A percentile compares a stretch with the other conserved stretches of the same genome.
These are phyloP conservation scores for Ectropis grisescens DNA, from an alignment of 1,140 invertebrate genomes.

Conservation along the genomic window DNA sequence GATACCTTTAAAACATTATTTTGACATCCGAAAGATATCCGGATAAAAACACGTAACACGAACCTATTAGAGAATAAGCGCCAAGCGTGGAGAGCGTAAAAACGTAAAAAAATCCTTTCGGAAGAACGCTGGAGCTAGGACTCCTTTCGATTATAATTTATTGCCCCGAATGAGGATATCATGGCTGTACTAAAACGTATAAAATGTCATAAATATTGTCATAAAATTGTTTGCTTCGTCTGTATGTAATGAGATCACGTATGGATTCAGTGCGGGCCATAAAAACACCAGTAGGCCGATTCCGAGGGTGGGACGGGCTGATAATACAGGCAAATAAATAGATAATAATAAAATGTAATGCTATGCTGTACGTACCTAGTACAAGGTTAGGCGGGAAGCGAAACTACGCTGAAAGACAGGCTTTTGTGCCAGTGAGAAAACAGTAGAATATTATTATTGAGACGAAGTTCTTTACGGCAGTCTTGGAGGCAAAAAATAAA, in stretches of 20 bases:
- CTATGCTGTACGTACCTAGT: not conserved
- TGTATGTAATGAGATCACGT: slow-evolving; percentile 48
- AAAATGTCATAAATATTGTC: slow-evolving; percentile 54
- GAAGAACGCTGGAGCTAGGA: too few relatives aligned
- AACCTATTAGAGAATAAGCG: too few relatives aligned
- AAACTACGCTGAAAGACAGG: not conserved
- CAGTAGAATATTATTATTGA: too few relatives aligned
- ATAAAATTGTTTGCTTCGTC: slow-evolving; percentile 55
- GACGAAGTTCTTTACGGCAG: too few relatives aligned
- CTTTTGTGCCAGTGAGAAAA: too few relatives aligned
- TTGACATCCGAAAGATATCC: slow-evolving; percentile 47
- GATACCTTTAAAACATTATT: slow-evolving; percentile 62
- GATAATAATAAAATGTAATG: not conserved
- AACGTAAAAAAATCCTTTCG: too few relatives aligned
- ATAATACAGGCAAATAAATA: not conserved
- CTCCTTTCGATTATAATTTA: slow-evolving; percentile 63
- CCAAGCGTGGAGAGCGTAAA: too few relatives aligned
- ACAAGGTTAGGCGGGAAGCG: not conserved
- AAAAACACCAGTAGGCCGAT: not conserved
- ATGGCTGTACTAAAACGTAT: slow-evolving; percentile 18
- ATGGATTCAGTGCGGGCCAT: not conserved
- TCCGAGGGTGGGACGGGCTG: not conserved
- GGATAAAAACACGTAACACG: too few relatives aligned
- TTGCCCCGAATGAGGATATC: slow-evolving; percentile 29
- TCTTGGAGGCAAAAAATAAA: too few relatives aligned